phyloP scores from a whole-genome alignment of 2,888 invertebrate species.

The Brachypalpus laphriformis region DNA sequence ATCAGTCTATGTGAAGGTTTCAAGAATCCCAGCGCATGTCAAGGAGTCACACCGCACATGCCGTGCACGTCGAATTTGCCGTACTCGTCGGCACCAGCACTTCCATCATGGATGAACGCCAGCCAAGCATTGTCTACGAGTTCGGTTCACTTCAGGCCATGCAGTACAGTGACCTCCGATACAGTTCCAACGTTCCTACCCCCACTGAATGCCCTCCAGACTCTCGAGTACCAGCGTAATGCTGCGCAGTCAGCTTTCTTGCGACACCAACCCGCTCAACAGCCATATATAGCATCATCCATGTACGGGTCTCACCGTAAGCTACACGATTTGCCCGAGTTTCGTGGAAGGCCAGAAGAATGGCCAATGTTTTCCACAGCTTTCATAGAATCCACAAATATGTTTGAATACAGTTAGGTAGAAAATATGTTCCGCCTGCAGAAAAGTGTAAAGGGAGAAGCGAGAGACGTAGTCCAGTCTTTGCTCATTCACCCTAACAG shows the following conservation, averaged over 20 bases:
- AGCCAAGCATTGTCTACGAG: background rate
- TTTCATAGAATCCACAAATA: conserved; percentile 38
- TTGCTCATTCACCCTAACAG: background rate
- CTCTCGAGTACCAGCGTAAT: background rate
- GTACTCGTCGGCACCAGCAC: background rate
- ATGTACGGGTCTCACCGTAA: background rate
- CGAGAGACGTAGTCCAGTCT: background rate
- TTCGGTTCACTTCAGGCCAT: background rate
- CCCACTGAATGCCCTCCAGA: conserved; percentile 22
- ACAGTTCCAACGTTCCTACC: conserved; percentile 33
- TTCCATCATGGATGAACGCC: background rate
- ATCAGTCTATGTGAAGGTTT: too few relatives aligned
- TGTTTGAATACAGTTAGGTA: conserved; percentile 35
- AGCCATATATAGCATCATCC: background rate
- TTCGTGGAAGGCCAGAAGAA: conserved; percentile 45
- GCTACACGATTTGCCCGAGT: conserved; percentile 21
- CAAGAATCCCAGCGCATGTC: too few relatives aligned
- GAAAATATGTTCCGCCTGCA: background rate
- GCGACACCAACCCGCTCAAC: background rate
- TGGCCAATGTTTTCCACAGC: conserved; percentile 63
- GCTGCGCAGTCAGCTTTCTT: background rate
- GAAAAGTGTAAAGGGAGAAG: background rate
- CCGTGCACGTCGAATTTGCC: background rate
- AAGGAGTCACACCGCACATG: too few relatives aligned
- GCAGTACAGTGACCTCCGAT: background rate